Evolutionary conservation across 1,140 invertebrate species (phyloP).

Genomic region (Schlechtendalia chinensis): DNA sequence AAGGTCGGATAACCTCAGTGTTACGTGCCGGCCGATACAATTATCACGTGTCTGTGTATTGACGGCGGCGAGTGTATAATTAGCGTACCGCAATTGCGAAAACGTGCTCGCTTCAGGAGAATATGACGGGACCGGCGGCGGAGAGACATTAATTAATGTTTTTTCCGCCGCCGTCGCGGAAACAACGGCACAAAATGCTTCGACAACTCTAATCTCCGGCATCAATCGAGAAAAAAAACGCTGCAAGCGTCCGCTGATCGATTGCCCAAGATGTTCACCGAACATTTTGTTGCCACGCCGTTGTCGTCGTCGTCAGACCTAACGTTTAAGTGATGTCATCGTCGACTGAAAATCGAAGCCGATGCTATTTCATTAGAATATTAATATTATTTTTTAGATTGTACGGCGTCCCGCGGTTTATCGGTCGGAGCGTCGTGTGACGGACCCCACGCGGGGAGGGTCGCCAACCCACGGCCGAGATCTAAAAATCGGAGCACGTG

Average conservation of each 20-base stretch:
- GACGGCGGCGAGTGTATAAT: no score
- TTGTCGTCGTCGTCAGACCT: not conserved
- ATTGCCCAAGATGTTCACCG: not conserved
- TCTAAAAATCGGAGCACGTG: no score
- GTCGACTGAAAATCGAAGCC: not conserved
- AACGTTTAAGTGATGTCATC: not conserved
- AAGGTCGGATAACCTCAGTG: no score
- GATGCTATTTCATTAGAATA: not conserved
- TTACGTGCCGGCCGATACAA: no score
- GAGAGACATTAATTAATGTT: constrained; percentile 35
- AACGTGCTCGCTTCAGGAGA: not conserved
- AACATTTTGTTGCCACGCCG: not conserved
- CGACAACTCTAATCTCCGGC: constrained; percentile 47
- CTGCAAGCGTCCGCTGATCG: constrained; percentile 22
- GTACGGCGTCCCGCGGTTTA: no score
- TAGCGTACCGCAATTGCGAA: no score
- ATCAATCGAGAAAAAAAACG: constrained; percentile 44
- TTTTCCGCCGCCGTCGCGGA: not conserved
- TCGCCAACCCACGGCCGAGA: no score
- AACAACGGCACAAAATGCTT: constrained; percentile 18
- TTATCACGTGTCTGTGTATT: no score
- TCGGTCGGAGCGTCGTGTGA: no score
- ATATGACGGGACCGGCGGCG: not conserved
- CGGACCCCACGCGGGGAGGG: no score
- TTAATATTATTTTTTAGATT: not conserved